Base-by-base conservation (phyloP, 2,888 invertebrate genomes). In the Mythimna albipuncta region DNA sequence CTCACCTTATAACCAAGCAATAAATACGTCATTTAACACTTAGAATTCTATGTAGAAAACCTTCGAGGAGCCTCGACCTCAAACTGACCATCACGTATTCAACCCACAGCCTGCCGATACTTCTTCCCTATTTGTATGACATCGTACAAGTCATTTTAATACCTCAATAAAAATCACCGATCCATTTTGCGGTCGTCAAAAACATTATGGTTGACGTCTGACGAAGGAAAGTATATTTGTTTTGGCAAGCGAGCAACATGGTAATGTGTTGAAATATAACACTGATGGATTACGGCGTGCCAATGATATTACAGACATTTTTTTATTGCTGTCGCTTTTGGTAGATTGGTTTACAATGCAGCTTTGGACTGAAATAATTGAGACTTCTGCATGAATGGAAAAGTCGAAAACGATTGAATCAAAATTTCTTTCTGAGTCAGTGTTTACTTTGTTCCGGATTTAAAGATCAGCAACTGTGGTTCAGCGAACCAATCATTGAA, bases 211-310 rank as follows among this genome's bases (percentile, higher is more conserved):
- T 75, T 80, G 87, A 83, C 83, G 82, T 79, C 77, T 85, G 87
- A 84, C 78, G 85, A 77, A 81, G 83, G 73, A 82, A 83, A 79
- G 79, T 78, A 77, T 87, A 87, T 91, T 88, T 88, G 87, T 89
- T 88, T 91, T 90, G 89, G 89, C 91, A 87, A 73, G 75, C 75
- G 79, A 79, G 81, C 79, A 67, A 65, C 75, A 74, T 68, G 87
- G 85, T 89, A 91, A 90, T 92, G 88, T 84, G 85, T 79, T 85
- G 88, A 84, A 88, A 89, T 84, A 47, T 69, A 75, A 91, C 79
- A 87, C 88, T 79, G 86, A 85, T 84, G 77, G 64, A 66, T 77
- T 55, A 75, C 69, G 71, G 50, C 54, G 75, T 84, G 75, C 61
- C 65, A 81, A 70, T 81, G 64, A 70, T 84, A 76, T 79, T 73